A percentile compares a stretch with the other conserved stretches of the same genome.
Conservation (phyloP, 2,888 invertebrate genomes). For the Trissoscelio sp. region DNA sequence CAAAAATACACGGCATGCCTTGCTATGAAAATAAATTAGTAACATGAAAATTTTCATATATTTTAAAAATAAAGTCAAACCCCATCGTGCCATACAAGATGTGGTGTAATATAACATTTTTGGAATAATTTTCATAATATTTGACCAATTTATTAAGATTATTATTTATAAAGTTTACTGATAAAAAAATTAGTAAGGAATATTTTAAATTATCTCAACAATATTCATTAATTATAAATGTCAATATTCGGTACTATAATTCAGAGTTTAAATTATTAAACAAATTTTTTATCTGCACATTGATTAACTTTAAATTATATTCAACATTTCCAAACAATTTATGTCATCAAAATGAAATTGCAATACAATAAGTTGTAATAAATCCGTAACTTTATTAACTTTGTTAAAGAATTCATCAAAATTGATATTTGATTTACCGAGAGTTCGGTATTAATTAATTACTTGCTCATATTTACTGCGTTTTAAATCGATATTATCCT, state of each 20-base stretch:
- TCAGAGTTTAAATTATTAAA: background rate
- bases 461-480: background rate
- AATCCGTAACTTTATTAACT: constrained; percentile 12
- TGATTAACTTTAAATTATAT: background rate
- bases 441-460: background rate
- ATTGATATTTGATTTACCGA: constrained; percentile 22
- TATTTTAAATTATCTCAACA: background rate
- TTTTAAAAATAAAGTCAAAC: constrained; percentile 42
- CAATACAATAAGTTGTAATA: background rate
- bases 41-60: constrained; percentile 37
- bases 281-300: background rate
- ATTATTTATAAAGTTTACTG: background rate
- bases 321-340: background rate
- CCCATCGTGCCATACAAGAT: background rate
- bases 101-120: constrained; percentile 14
- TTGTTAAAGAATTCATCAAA: constrained; percentile 21
- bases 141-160: background rate
- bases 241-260: background rate
- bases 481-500: background rate
- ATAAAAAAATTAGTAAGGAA: no score
- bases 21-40: constrained; percentile 51
- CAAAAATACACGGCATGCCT: constrained; percentile 24
- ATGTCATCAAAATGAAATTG: background rate
- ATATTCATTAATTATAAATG: background rate
- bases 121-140: background rate